phyloP scores from a whole-genome alignment of 2,888 invertebrate species.

The Sesia apiformis region DNA sequence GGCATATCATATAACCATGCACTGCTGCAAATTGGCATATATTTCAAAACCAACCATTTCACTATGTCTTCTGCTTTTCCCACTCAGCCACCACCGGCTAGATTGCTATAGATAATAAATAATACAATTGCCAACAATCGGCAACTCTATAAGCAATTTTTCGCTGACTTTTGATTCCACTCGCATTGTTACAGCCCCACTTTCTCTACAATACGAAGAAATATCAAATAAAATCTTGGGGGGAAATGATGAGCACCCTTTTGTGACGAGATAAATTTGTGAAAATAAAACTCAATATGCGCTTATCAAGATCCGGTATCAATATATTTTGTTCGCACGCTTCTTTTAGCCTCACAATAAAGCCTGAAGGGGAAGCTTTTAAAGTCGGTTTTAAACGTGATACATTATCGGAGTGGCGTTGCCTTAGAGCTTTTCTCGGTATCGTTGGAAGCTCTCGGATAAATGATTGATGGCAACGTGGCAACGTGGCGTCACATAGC shows the following conservation, averaged over 20 bases:
- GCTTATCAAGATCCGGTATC: constrained; percentile 52
- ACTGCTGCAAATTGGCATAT: too few species aligned
- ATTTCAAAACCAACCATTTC: too few species aligned
- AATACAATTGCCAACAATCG: too few species aligned
- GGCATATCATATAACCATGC: too few species aligned
- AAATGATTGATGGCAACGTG: constrained; percentile 60
- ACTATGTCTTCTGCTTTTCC: too few species aligned
- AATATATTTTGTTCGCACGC: constrained; percentile 62
- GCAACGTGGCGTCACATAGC: constrained; percentile 26
- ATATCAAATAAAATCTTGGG: not conserved
- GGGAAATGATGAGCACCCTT: not conserved
- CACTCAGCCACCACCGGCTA: too few species aligned
- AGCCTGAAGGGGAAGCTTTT: constrained; percentile 42
- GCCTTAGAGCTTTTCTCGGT: constrained; percentile 66
- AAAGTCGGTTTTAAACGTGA: constrained; percentile 62
- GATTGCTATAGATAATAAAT: too few species aligned
- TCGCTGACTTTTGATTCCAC: too few species aligned
- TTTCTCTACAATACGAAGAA: too few species aligned
- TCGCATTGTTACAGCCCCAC: too few species aligned
- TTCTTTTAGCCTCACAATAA: constrained; percentile 43
- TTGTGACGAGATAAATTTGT: constrained; percentile 19
- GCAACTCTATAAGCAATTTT: too few species aligned
- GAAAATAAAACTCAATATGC: constrained; percentile 47
- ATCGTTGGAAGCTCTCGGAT: constrained; percentile 51
- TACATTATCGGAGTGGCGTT: constrained; percentile 62